Base-by-base conservation (phyloP, 2,888 invertebrate genomes). In the Eilema caniola region DNA sequence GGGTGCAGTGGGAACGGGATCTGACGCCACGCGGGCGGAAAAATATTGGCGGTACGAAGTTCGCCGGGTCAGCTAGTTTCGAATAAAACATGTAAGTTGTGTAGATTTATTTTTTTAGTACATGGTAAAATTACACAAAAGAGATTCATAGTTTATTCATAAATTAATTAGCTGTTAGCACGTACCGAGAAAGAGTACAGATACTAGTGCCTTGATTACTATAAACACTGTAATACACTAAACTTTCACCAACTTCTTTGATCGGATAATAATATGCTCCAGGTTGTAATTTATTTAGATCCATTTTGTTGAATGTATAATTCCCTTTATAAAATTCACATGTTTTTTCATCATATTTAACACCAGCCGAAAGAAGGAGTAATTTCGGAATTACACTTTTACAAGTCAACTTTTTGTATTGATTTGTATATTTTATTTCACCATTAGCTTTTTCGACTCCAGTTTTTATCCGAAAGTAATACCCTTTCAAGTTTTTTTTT, bases 271-370 rank as follows among this genome's bases (percentile, higher is more conserved):
- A 81, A 74, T 81, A 75, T 1, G 80, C 77, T 3, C 80, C 75
- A 33, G 81, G 74, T 41, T 87, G 84, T 47, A 88, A 72, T n/a
- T 78, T 80, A 63, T 68, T 74, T 1, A 86, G 41, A 70, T 88
- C 86, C 16, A 88, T 37, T 69, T 79, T 79, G 59, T 78, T 74
- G 74, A 86, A 84, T 1, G 67, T 20, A 62, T 86, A 85, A 7
- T 47, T 71, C 5, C 88, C 86, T 73, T 85, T 86, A 53, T 68
- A 83, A 14, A 86, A 7, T 25, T 80, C 82, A 72, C 86, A 88
- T 1, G 79, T 73, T 37, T 82, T 80, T 3, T 77, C 73, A 64
- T 88, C 80, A 28, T 81, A 84, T 66, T 62, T 79, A 0, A 86
- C 56, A n/a, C 83, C 83, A 1, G 79, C 28, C 3, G 84, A 60